A percentile compares a stretch with the other conserved stretches of the same genome.
Evolutionary conservation across 2,797 vertebrate genomes (phyloP).

Genomic region (Myotis daubentonii): DNA sequence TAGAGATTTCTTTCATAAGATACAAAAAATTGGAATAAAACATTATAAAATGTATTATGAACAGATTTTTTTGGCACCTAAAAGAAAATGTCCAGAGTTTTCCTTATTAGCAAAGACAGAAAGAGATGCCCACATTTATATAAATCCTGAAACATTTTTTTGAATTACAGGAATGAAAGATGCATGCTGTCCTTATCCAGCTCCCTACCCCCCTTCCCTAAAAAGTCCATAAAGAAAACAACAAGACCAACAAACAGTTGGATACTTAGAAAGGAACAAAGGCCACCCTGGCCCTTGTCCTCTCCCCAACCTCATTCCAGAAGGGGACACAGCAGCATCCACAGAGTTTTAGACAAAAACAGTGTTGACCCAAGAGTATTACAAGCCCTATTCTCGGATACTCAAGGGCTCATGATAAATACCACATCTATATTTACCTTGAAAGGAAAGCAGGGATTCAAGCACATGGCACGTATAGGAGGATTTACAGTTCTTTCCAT

Average conservation of each 20-base stretch:
- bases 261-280: neutral
- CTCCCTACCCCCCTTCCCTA: rapidly evolving
- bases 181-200: neutral
- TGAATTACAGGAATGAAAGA: neutral
- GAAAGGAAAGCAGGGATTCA: neutral
- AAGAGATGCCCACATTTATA: neutral
- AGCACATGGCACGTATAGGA: neutral
- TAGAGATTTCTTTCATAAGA: neutral
- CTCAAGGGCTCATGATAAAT: neutral
- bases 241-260: neutral
- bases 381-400: neutral
- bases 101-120: neutral
- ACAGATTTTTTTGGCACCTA: slow-evolving; percentile 25
- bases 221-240: neutral
- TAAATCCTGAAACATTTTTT: neutral
- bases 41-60: neutral
- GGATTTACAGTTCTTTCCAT: neutral
- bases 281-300: neutral
- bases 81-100: neutral
- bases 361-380: neutral
- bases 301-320: neutral
- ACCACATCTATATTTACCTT: neutral
- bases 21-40: slow-evolving; percentile 5
- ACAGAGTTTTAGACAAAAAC: neutral
- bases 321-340: neutral